Conservation (phyloP, 2,888 invertebrate genomes). For the Diabrotica balteata region DNA sequence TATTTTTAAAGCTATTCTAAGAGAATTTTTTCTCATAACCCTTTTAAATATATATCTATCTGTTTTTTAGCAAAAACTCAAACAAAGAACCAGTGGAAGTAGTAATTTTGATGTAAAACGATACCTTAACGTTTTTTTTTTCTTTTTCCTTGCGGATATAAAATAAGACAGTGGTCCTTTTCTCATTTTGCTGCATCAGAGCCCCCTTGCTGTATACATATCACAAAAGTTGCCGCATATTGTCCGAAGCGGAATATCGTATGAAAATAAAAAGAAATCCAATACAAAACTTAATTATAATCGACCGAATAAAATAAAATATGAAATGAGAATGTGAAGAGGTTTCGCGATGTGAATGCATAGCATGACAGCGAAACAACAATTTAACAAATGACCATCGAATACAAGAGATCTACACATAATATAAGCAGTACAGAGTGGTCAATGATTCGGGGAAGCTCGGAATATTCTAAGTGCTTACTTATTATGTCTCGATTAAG, state of each 20-base stretch:
- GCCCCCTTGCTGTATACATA: background rate
- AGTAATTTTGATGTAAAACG: too few species aligned
- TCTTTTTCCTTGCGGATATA: too few species aligned
- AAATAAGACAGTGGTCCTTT: too few species aligned
- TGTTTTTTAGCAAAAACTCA: too few species aligned
- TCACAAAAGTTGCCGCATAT: background rate
- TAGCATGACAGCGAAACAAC: slow-evolving; percentile 22
- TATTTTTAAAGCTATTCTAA: too few species aligned
- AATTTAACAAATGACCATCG: slow-evolving; percentile 25
- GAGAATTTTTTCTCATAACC: too few species aligned
- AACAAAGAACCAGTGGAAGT: too few species aligned
- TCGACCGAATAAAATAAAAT: slow-evolving; percentile 16
- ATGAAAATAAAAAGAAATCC: slow-evolving; percentile 9
- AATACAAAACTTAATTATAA: slow-evolving; percentile 14
- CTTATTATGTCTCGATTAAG: slow-evolving; percentile 29
- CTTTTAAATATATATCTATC: too few species aligned
- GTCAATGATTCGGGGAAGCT: slow-evolving; percentile 27
- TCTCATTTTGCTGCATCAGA: too few species aligned
- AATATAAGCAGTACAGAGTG: slow-evolving; percentile 29
- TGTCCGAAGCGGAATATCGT: background rate
- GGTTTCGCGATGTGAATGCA: slow-evolving; percentile 11
- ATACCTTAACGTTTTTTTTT: too few species aligned
- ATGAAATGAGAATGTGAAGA: slow-evolving; percentile 15
- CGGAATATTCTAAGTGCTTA: slow-evolving; percentile 20
- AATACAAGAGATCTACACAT: slow-evolving; percentile 20